Conservation (phyloP, 2,797 vertebrate species). For the Onychomys arenicola region DNA sequence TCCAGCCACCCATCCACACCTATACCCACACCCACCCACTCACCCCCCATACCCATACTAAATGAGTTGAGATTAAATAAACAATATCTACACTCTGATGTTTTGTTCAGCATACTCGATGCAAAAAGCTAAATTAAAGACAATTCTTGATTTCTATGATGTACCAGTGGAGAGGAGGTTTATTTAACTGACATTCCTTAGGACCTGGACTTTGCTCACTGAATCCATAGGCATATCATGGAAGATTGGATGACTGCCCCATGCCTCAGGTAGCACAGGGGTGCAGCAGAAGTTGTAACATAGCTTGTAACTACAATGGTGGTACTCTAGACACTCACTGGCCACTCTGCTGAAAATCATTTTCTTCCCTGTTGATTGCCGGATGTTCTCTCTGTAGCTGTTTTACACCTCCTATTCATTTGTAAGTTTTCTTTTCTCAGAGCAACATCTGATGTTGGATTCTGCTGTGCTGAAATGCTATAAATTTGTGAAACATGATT, state of each 20-base stretch:
- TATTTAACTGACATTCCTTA: not conserved
- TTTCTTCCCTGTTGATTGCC: not conserved
- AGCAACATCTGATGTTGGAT: not conserved
- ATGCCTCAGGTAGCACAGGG: not conserved
- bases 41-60: not conserved
- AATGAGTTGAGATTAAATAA: not conserved
- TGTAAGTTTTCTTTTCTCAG: constrained; percentile 29
- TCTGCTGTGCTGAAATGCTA: not conserved
- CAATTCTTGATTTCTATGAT: not conserved
- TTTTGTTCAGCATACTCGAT: not conserved
- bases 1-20: not conserved
- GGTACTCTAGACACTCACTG: not conserved
- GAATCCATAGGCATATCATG: not conserved
- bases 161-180: not conserved
- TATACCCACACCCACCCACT: not conserved
- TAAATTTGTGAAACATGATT: constrained; percentile 17
- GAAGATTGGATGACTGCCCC: not conserved
- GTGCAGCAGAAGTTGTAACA: not conserved
- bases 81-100: not conserved
- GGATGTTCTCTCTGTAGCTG: not conserved
- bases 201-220: not conserved
- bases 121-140: not conserved
- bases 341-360: not conserved
- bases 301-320: not conserved
- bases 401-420: constrained; percentile 48